phyloP scores from a whole-genome alignment of 2,113 vertebrate species.

The Otocyon megalotis region DNA sequence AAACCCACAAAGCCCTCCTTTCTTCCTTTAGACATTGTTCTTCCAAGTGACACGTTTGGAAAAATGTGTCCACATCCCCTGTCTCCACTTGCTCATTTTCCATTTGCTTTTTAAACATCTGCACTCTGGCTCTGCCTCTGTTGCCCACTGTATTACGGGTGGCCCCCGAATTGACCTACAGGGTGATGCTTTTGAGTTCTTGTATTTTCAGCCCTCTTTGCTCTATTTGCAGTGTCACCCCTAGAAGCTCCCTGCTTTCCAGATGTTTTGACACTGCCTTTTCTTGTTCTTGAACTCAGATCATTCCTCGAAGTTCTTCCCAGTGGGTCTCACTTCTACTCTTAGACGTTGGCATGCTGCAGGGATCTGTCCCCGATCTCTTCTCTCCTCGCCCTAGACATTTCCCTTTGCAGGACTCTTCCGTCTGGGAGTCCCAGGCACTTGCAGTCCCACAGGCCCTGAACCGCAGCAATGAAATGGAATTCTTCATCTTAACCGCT shows the following conservation, averaged over 20 bases:
- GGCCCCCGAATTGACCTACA: accelerated
- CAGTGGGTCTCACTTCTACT: not conserved
- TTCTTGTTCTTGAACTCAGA: not conserved
- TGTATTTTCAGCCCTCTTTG: not conserved
- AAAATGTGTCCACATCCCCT: not conserved
- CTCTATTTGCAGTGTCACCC: not conserved
- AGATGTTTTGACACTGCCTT: not conserved
- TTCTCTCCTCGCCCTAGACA: not conserved
- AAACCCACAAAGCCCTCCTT: not conserved
- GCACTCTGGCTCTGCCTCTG: not conserved
- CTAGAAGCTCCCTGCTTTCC: not conserved
- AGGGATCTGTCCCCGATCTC: not conserved
- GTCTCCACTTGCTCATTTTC: not conserved
- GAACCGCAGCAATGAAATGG: not conserved
- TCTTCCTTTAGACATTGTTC: not conserved
- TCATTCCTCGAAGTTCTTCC: not conserved
- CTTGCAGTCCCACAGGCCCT: not conserved
- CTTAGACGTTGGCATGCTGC: not conserved
- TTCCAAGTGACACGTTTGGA: not conserved
- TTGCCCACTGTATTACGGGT: no score
- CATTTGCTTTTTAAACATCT: not conserved
- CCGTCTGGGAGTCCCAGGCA: not conserved
- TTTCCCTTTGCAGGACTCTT: not conserved
- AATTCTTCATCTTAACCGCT: not conserved
- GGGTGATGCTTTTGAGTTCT: not conserved